These are phyloP conservation scores for Podarcis siculus DNA, from an alignment of 2,797 vertebrate genomes.

Conservation along the genomic window DNA sequence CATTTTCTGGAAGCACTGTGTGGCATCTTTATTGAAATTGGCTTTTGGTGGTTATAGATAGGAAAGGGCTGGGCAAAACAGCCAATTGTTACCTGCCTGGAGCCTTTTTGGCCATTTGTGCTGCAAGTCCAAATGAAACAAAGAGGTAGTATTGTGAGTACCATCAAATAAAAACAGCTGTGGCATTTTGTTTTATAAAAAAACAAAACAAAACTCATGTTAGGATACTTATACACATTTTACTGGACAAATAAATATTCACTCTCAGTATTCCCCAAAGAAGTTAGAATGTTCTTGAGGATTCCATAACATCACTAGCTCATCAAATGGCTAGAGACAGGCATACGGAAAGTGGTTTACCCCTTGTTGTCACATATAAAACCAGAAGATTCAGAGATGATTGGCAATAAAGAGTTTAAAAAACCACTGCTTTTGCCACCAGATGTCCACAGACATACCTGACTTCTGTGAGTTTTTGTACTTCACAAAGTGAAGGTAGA, in stretches of 20 bases:
- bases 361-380: background rate
- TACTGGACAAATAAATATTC: background rate
- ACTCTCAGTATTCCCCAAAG: background rate
- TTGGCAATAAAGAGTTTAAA: background rate
- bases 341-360: background rate
- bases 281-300: background rate
- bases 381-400: background rate
- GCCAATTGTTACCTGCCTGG: background rate
- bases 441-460: background rate
- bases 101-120: background rate
- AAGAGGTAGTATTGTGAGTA: background rate
- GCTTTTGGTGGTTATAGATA: background rate
- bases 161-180: background rate
- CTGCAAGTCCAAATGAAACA: background rate
- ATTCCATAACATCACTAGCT: background rate
- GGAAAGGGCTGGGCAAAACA: background rate
- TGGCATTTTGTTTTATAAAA: too few species aligned
- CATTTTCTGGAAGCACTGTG: background rate
- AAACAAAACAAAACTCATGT: too few species aligned
- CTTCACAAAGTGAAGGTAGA: background rate
- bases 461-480: background rate
- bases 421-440: background rate
- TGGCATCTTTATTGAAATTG: background rate
- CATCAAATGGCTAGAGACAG: background rate
- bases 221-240: background rate